Conservation (phyloP, 1,140 invertebrate genomes). For the Schlechtendalia chinensis region DNA sequence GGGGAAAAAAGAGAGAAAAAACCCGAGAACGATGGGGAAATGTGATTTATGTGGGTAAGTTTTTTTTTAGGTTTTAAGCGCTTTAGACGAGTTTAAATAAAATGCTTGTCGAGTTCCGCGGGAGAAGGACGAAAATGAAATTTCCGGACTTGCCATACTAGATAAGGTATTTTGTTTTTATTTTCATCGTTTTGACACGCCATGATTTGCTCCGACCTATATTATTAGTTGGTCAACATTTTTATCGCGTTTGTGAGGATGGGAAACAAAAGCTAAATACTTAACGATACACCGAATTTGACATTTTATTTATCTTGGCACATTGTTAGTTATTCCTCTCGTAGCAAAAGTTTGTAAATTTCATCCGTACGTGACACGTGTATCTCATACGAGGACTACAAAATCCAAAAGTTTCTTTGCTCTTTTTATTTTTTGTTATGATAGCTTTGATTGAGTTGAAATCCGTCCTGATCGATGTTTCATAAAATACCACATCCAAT, state of each 20-base stretch:
- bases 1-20: not conserved
- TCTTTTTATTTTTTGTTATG: not conserved
- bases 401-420: not conserved
- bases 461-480: not conserved
- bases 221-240: conserved; percentile 4
- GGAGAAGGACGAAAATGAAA: conserved; percentile 34
- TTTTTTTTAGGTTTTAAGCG: conserved; percentile 34
- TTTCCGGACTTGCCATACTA: conserved; percentile 27
- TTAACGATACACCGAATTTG: conserved; percentile 5
- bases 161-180: conserved; percentile 39
- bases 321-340: not conserved
- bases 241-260: conserved; percentile 1
- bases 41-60: conserved; percentile 43
- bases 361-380: conserved; percentile 2
- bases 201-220: conserved; percentile 1
- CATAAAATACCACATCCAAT: not conserved
- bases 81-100: conserved; percentile 44
- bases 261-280: conserved; percentile 3
- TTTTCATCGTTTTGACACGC: conserved; percentile 30
- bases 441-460: conserved; percentile 22
- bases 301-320: conserved; percentile 34
- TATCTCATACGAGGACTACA: conserved; percentile 9
- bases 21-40: not conserved
- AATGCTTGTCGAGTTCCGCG: conserved; percentile 23
- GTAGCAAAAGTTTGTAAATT: conserved; percentile 9